A percentile compares a stretch with the other conserved stretches of the same genome.
These are phyloP conservation scores for Brachyalestes nurse DNA, from an alignment of 2,797 vertebrate species.

Conservation along the genomic window DNA sequence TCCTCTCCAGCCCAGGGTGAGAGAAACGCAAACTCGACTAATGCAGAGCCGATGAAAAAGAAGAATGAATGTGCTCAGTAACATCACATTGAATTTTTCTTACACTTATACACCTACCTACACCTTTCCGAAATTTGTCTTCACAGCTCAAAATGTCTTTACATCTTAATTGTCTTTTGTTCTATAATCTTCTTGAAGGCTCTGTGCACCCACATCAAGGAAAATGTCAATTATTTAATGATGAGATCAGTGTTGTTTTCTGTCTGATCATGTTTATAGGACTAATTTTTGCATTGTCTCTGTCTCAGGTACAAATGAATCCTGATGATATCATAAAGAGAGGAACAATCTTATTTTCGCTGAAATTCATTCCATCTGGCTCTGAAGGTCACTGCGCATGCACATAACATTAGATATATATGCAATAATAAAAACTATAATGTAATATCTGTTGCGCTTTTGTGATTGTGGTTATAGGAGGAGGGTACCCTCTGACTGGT, in stretches of 20 bases:
- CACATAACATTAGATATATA: not conserved
- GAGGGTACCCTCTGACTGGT: constrained; percentile 84
- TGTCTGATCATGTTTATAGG: not conserved
- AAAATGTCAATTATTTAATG: not conserved
- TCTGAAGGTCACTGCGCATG: constrained; percentile 74
- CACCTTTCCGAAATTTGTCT: no score
- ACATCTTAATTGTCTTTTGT: no score
- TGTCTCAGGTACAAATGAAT: constrained; percentile 76
- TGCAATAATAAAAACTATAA: not conserved
- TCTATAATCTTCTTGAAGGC: no score
- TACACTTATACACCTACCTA: no score
- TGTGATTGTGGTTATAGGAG: constrained; percentile 71
- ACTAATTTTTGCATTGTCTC: not conserved
- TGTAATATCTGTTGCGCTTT: not conserved
- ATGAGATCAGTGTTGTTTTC: not conserved
- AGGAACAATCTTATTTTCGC: constrained; percentile 84
- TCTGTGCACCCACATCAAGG: no score
- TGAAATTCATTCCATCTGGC: constrained; percentile 87
- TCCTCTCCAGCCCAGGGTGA: constrained; percentile 88
- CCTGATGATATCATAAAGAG: constrained; percentile 79
- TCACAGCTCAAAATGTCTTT: no score
- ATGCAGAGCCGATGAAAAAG: not conserved
- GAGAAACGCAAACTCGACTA: constrained; percentile 35
- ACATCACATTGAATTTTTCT: no score
- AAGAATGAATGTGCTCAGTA: not conserved